Evolutionary conservation across 2,113 vertebrate species (phyloP).

Genomic region (Hippocampus zosterae): DNA sequence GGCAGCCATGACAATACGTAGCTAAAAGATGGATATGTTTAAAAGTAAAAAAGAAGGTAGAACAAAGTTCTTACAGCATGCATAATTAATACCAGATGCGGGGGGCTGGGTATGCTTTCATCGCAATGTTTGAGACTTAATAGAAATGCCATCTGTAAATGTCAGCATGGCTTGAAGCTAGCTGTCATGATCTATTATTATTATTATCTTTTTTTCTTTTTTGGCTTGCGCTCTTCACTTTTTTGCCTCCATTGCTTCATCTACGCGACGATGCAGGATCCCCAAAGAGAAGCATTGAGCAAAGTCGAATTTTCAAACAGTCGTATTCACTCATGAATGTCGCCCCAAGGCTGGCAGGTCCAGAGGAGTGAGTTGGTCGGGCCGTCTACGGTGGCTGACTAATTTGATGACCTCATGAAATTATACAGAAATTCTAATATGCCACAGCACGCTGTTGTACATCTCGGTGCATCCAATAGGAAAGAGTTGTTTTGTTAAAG

Average conservation of each 20-base stretch:
- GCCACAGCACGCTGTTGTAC: no score
- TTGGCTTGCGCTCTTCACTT: slow-evolving; percentile 2
- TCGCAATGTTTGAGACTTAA: slow-evolving; percentile 17
- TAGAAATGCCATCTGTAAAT: slow-evolving; percentile 53
- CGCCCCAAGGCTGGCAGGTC: not conserved
- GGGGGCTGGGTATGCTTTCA: slow-evolving; percentile 12
- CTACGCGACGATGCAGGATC: not conserved
- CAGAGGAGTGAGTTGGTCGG: not conserved
- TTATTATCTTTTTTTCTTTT: slow-evolving; percentile 4
- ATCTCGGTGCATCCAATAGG: no score
- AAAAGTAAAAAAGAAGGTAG: slow-evolving; percentile 2
- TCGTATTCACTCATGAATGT: not conserved
- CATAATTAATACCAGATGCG: slow-evolving; percentile 18
- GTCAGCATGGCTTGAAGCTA: slow-evolving; percentile 35
- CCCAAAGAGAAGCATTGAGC: no score
- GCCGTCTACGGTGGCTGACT: not conserved
- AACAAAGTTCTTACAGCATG: not conserved
- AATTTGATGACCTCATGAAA: not conserved
- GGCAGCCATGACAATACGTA: not conserved
- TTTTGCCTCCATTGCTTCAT: slow-evolving; percentile 16
- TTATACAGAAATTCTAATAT: no score
- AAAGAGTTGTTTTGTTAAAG: no score
- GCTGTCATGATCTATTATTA: slow-evolving; percentile 20
- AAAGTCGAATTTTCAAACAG: not conserved
- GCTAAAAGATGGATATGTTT: slow-evolving; percentile 5